Base-by-base conservation (phyloP, 1,140 invertebrate species). In the Orussus abietinus region DNA sequence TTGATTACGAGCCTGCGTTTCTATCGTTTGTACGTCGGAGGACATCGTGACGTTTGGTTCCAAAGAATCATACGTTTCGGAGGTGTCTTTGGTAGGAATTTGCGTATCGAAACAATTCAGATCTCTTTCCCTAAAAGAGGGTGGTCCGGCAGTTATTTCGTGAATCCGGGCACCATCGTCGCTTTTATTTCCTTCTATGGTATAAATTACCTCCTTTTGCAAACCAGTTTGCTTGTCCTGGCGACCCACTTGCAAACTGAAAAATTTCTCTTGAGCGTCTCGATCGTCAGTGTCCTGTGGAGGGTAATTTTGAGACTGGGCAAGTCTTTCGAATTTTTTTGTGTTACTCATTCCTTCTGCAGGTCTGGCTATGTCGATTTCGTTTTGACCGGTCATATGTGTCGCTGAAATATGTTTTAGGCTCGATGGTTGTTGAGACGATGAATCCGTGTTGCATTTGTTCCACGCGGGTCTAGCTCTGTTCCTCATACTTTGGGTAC, bases 401-500 rank as follows among this genome's bases (percentile, higher is more conserved):
- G n/a, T n/a, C n/a, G n/a, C n/a, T n/a, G n/a, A n/a, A n/a, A n/a
- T n/a, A 19, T 44, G 35, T 33, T 47, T 55, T 12, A 47, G 32
- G 6, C 35, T 30, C 5, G 45, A 5, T 2, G 49, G 26, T 35
- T 53, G 35, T 13, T 43, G 19, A 2, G 52, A 33, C 10, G 36
- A 18, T 0, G 51, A 20, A 5, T 63, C 57, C 15, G 58, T 38
- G 17, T 56, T 62, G 31, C 62, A 58, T 40, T 62, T 62, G 36
- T 68, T 73, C 68, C 58, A 69, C 5, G 49, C 49, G 1, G 66
- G 66, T 13, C 63, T 46, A 1, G 51, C 34, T 14, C 63, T 50
- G 38, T 69, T 70, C 5, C 64, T 42, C 67, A 70, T 67, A 7
- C 66, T 70, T 22, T 69, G 63, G 3, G 66, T 66, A 1, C 66